phyloP scores from a whole-genome alignment of 2,888 invertebrate genomes.

The Tenthredo distinguenda region DNA sequence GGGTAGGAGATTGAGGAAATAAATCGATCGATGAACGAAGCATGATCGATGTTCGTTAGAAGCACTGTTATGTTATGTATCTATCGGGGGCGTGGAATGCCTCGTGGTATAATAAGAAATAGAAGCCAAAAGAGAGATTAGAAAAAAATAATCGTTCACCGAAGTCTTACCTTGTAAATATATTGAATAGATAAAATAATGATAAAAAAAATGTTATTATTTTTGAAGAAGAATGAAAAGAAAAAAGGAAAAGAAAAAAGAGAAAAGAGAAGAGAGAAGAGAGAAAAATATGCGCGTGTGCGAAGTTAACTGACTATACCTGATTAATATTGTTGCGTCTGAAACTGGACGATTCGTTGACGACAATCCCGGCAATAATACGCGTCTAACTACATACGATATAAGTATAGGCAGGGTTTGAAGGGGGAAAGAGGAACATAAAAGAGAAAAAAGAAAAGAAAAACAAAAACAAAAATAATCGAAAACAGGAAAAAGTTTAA shows the following conservation, averaged over 20 bases:
- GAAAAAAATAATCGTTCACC: neutral
- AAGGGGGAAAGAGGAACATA: neutral
- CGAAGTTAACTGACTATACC: neutral
- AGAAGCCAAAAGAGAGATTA: neutral
- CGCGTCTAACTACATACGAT: neutral
- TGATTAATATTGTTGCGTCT: conserved; percentile 5
- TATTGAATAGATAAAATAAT: conserved; percentile 7
- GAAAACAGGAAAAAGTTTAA: neutral
- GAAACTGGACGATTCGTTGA: conserved; percentile 49
- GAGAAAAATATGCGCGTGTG: neutral
- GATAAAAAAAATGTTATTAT: neutral
- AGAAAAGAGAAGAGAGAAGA: neutral
- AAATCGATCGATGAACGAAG: neutral
- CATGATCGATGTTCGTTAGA: neutral
- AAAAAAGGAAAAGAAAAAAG: neutral
- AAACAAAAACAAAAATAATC: neutral
- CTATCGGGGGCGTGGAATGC: neutral
- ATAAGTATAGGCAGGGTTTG: neutral
- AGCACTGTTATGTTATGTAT: neutral
- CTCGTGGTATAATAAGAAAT: neutral
- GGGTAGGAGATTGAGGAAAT: conserved; percentile 3
- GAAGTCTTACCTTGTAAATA: conserved; percentile 28
- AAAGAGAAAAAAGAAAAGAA: neutral
- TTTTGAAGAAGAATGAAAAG: neutral
- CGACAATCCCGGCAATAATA: conserved; percentile 42